Evolutionary conservation across 2,113 vertebrate species (phyloP).

Genomic region (Bolborhynchus lineola): DNA sequence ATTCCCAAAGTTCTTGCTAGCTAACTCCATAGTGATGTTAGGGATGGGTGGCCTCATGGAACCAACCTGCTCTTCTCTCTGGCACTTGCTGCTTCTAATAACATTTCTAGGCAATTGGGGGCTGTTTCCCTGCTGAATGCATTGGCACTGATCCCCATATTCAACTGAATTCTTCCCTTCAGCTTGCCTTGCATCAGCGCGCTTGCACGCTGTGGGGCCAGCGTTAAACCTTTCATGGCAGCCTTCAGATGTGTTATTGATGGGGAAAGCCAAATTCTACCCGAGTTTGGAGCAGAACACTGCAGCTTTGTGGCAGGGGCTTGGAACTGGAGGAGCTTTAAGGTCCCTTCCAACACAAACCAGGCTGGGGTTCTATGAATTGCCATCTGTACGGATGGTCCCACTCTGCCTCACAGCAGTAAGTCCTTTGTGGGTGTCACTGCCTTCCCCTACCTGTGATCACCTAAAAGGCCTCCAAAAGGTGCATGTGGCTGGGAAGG

Average conservation of each 20-base stretch:
- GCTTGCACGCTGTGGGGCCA: not conserved
- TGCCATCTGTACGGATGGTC: not conserved
- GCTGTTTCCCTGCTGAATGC: not conserved
- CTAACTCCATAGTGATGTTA: constrained; percentile 56
- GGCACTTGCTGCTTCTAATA: not conserved
- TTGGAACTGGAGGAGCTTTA: not conserved
- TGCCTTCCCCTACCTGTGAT: not conserved
- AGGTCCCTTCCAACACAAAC: not conserved
- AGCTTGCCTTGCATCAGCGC: not conserved
- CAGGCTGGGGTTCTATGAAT: not conserved
- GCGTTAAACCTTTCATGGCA: not conserved
- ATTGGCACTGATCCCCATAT: not conserved
- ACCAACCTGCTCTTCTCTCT: constrained; percentile 1
- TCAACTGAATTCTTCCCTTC: not conserved
- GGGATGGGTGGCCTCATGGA: constrained; percentile 34
- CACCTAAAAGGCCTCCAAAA: not conserved
- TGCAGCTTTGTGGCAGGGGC: not conserved
- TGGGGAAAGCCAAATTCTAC: not conserved
- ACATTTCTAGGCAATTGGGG: not conserved
- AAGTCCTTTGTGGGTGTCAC: not conserved
- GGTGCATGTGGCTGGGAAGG: not conserved
- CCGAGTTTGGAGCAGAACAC: not conserved
- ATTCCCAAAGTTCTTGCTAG: constrained; percentile 5
- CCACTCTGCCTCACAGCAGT: not conserved
- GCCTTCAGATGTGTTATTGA: not conserved